Percentiles rank a stretch among this genome's conserved stretches.
Evolutionary conservation across 2,888 invertebrate genomes (phyloP).

Genomic region (Synergus itoensis): DNA sequence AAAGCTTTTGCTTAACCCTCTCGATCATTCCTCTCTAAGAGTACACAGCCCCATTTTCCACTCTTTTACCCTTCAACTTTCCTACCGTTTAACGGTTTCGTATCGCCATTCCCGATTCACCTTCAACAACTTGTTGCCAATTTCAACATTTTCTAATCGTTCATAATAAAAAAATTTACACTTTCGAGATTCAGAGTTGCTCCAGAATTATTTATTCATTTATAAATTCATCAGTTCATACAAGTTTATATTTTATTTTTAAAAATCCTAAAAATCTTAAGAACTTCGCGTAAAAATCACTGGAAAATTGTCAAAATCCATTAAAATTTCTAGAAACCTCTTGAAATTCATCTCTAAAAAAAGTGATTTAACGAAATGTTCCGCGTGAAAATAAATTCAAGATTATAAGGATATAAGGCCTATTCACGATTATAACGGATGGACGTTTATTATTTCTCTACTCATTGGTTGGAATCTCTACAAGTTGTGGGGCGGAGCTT

Average conservation of each 20-base stretch:
- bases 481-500: slow-evolving; percentile 63
- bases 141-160: background rate
- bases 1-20: background rate
- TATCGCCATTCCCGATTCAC: background rate
- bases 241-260: no score
- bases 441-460: background rate
- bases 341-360: no score
- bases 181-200: background rate
- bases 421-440: no score
- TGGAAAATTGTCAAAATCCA: no score
- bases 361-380: no score
- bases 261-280: no score
- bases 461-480: slow-evolving; percentile 6
- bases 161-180: background rate
- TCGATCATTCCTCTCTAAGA: slow-evolving; percentile 21
- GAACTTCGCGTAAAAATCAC: no score
- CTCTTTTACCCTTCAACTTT: slow-evolving; percentile 21
- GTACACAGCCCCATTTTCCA: slow-evolving; percentile 42
- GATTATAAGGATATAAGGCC: no score
- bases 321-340: no score
- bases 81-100: background rate
- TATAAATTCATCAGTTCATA: no score
- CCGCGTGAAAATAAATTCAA: no score
- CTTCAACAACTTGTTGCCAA: slow-evolving; percentile 23
- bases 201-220: background rate